These are phyloP conservation scores for Latrodectus geometricus DNA, from an alignment of 1,140 invertebrate genomes.

Conservation along the genomic window DNA sequence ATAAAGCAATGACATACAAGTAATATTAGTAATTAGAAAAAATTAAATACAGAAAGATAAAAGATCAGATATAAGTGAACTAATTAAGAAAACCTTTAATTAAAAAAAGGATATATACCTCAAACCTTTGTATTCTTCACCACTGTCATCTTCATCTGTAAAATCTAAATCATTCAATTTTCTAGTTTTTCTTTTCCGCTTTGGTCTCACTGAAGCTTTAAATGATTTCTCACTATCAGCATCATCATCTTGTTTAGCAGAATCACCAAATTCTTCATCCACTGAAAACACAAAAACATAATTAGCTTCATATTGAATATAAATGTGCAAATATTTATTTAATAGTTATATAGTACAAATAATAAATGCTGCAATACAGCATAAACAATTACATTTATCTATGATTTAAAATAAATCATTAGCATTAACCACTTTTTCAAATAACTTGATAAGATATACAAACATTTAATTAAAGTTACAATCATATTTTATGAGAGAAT, in stretches of 20 bases:
- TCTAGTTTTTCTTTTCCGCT: conserved; percentile 66
- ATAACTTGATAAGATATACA: too few relatives aligned
- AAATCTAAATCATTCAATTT: conserved; percentile 85
- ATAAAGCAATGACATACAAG: too few relatives aligned
- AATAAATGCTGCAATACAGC: too few relatives aligned
- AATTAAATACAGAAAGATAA: neutral
- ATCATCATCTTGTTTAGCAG: conserved; percentile 65
- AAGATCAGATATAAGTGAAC: neutral
- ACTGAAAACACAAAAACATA: neutral
- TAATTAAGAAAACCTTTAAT: too few relatives aligned
- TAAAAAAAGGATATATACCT: conserved; percentile 67
- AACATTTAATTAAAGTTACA: too few relatives aligned
- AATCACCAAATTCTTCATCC: conserved; percentile 70
- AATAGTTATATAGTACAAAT: too few relatives aligned
- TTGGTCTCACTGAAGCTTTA: conserved; percentile 32
- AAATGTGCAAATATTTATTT: too few relatives aligned
- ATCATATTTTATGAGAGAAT: too few relatives aligned
- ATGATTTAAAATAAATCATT: too few relatives aligned
- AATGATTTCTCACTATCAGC: conserved; percentile 42
- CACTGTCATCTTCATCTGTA: conserved; percentile 77
- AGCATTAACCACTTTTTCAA: too few relatives aligned
- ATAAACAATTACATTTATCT: too few relatives aligned
- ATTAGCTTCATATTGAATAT: too few relatives aligned
- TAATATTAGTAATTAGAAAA: neutral
- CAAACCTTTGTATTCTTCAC: conserved; percentile 84